A percentile compares a stretch with the other conserved stretches of the same genome.
Evolutionary conservation across 1,140 invertebrate species (phyloP).

Genomic region (Lucilia sericata): DNA sequence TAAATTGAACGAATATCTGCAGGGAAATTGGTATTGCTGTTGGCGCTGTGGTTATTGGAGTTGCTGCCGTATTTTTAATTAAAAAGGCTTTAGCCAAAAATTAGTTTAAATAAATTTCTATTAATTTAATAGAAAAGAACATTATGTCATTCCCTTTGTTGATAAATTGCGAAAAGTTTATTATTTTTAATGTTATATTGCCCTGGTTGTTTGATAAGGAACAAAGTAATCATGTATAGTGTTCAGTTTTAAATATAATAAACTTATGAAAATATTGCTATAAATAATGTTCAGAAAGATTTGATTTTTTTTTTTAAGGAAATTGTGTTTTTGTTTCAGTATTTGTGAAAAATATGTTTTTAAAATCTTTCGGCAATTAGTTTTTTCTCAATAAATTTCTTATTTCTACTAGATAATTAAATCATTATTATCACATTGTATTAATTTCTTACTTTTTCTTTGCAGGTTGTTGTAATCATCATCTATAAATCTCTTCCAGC

Average conservation of each 20-base stretch:
- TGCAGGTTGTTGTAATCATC: no score
- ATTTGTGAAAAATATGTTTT: no score
- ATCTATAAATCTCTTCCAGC: no score
- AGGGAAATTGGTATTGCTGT: slow-evolving; percentile 63
- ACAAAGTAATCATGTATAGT: background rate
- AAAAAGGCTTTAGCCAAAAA: slow-evolving; percentile 41
- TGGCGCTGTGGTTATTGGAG: slow-evolving; percentile 61
- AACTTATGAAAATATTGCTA: background rate
- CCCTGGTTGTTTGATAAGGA: background rate
- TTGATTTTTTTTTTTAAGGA: no score
- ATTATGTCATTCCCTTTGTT: slow-evolving; percentile 22
- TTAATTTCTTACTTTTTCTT: no score
- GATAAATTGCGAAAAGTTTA: background rate
- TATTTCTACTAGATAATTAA: no score
- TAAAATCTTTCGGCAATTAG: no score
- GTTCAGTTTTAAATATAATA: slow-evolving; percentile 4
- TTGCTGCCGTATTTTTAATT: slow-evolving; percentile 58
- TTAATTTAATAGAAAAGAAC: background rate
- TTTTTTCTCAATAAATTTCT: no score
- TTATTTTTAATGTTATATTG: background rate
- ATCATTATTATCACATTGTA: no score
- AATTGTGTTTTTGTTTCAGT: no score
- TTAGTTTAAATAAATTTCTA: slow-evolving; percentile 8
- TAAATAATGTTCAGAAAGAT: no score
- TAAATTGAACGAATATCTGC: slow-evolving; percentile 46